phyloP scores from a whole-genome alignment of 2,888 invertebrate species.

The Branchellion lobata region DNA sequence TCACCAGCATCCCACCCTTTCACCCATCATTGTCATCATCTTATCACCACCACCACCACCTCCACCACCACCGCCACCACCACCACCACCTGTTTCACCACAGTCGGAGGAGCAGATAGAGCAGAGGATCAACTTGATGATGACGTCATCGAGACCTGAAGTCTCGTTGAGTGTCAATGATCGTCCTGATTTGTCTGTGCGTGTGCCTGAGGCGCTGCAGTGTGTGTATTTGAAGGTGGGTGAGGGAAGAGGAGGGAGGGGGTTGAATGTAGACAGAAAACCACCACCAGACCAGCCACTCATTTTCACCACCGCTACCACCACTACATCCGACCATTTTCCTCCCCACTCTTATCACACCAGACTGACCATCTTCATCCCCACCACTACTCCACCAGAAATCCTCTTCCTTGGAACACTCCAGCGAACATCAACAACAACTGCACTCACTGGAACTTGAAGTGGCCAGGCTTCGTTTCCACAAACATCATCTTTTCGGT shows the following conservation, averaged over 20 bases:
- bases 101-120: background rate
- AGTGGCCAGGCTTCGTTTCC: background rate
- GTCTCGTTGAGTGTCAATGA: background rate
- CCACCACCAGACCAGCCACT: too few relatives aligned
- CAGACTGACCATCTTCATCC: too few relatives aligned
- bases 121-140: background rate
- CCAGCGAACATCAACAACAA: background rate
- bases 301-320: too few relatives aligned
- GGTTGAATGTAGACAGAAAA: background rate
- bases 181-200: background rate
- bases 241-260: background rate
- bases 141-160: background rate
- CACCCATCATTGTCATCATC: too few relatives aligned
- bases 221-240: background rate
- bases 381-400: too few relatives aligned
- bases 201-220: background rate
- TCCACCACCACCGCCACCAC: too few relatives aligned
- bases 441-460: background rate
- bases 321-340: too few relatives aligned
- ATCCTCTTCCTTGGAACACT: too few relatives aligned
- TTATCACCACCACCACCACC: too few relatives aligned
- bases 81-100: too few relatives aligned
- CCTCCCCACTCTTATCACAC: too few relatives aligned
- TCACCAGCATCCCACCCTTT: too few relatives aligned
- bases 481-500: constrained; percentile 3